Evolutionary conservation across 35 echinoderm and acorn worm genomes (phyloP), one percentile per base, ranked within the genome.

Genomic region (Stichopus chloronotus): DNA sequence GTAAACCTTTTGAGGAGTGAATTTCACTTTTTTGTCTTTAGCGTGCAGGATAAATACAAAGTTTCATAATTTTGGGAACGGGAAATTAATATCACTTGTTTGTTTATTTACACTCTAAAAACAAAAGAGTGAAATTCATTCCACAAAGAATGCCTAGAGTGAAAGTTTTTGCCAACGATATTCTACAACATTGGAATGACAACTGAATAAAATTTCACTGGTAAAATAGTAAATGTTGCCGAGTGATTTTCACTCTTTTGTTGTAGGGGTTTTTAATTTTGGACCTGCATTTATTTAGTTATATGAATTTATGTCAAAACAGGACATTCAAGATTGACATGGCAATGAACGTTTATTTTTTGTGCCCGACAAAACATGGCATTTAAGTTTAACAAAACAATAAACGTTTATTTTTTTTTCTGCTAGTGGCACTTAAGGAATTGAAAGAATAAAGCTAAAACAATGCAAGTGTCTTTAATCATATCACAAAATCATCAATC

Each of bases 401-500:
- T 43, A 43, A 43, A 43, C 30, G 30, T 43, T 43, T 43, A 43
- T 43, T 43, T 43, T 43, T 43, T 25, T 14, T 81, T 81, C 78
- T 81, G 78, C n/a, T 2, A 17, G 14, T 3, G 78, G 78, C 78
- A 81, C 78, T 23, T 5, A 14, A 81, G 43, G 78, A 81, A 81
- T 81, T 11, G 14, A 71, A 71, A 11, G n/a, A 71, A n/a, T 71
- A 71, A 71, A 71, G 65, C 65, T 71, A 11, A 52, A 81, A 81
- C 78, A n/a, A 81, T 52, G 25, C 30, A 23, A 23, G 23, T 81
- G 43, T 81, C n/a, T 23, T 3, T 52, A 81, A 23, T 52, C 19
- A 25, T 81, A 81, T 52, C 78, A 81, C 25, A 81, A 81, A 81
- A 81, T n/a, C 78, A 81, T n/a, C 78, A 81, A 25, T 81, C 78